These are phyloP conservation scores for Pleuronectes platessa DNA, from an alignment of 2,113 vertebrate genomes.

Conservation along the genomic window DNA sequence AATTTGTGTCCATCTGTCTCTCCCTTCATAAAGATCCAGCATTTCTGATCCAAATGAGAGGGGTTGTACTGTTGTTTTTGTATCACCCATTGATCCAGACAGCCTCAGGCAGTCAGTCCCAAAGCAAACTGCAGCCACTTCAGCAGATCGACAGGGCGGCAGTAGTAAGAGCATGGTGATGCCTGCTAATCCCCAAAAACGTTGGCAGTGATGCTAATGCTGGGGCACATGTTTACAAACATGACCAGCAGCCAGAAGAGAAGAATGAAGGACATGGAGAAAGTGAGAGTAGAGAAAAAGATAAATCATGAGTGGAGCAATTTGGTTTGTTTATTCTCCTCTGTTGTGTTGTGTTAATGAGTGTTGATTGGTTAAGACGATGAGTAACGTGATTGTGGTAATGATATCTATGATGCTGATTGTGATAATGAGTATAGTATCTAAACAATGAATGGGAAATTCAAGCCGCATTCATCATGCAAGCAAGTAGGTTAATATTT, in stretches of 20 bases:
- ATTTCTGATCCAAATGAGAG: not conserved
- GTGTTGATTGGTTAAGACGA: conserved; percentile 17
- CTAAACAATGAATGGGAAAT: conserved; percentile 14
- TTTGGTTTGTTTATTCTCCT: not conserved
- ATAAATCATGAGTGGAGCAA: not conserved
- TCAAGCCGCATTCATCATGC: not conserved
- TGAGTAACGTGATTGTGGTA: not conserved
- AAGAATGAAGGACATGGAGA: not conserved
- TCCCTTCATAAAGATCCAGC: not conserved
- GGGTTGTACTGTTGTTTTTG: not conserved
- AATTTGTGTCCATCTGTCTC: not conserved
- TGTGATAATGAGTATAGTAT: conserved; percentile 15
- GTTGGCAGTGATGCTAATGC: not conserved
- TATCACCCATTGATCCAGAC: not conserved
- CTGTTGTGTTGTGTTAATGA: not conserved
- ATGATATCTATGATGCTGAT: conserved; percentile 34
- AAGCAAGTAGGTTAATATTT: conserved; percentile 11
- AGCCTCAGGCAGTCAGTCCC: not conserved
- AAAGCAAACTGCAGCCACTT: not conserved
- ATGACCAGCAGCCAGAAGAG: not conserved
- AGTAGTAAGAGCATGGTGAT: not conserved
- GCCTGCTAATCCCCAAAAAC: not conserved
- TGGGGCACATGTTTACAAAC: not conserved
- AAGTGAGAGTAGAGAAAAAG: not conserved
- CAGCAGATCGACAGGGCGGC: not conserved